These are phyloP conservation scores for Arbacia lixula DNA, from an alignment of 53 echinoderm and acorn worm genomes.

Conservation along the genomic window DNA sequence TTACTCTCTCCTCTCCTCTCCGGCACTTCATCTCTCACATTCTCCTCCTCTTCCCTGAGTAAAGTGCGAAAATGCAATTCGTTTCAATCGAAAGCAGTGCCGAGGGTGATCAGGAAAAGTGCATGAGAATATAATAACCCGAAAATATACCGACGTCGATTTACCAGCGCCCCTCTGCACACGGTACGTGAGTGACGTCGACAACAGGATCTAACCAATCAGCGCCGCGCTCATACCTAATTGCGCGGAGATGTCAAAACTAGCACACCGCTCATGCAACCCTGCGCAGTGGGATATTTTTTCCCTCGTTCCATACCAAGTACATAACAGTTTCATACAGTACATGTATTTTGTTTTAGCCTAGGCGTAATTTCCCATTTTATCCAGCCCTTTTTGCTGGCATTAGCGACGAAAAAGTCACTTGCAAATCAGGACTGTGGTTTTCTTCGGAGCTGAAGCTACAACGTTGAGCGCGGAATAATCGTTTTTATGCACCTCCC, in stretches of 20 bases:
- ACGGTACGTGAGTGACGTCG: slow-evolving; percentile 28
- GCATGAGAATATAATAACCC: slow-evolving; percentile 36
- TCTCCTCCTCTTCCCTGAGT: background rate
- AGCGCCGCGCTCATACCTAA: background rate
- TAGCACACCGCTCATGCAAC: slow-evolving; percentile 29
- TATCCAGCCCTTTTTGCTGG: slow-evolving; percentile 47
- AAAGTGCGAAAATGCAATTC: slow-evolving; percentile 43
- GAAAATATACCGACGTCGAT: slow-evolving; percentile 6
- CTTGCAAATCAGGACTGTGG: slow-evolving; percentile 55
- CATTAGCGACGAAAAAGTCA: slow-evolving; percentile 42
- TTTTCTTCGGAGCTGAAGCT: slow-evolving; percentile 15
- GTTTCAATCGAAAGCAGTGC: slow-evolving; percentile 20
- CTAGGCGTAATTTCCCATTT: slow-evolving; percentile 44
- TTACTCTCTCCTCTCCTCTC: background rate
- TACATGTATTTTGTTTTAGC: slow-evolving; percentile 48
- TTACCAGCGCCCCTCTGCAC: slow-evolving; percentile 25
- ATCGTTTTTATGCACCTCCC: slow-evolving; percentile 43
- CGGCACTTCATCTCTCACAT: background rate
- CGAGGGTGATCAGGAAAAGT: slow-evolving; percentile 30
- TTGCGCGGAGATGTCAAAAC: slow-evolving; percentile 40
- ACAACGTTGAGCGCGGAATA: slow-evolving; percentile 24
- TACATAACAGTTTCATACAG: slow-evolving; percentile 41
- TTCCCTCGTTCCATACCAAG: slow-evolving; percentile 14
- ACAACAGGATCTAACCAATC: slow-evolving; percentile 11
- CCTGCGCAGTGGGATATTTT: slow-evolving; percentile 46